A percentile compares a stretch with the other conserved stretches of the same genome.
These are phyloP conservation scores for Ctenochaetus hawaiiensis DNA, from an alignment of 2,797 vertebrate species.

Conservation along the genomic window DNA sequence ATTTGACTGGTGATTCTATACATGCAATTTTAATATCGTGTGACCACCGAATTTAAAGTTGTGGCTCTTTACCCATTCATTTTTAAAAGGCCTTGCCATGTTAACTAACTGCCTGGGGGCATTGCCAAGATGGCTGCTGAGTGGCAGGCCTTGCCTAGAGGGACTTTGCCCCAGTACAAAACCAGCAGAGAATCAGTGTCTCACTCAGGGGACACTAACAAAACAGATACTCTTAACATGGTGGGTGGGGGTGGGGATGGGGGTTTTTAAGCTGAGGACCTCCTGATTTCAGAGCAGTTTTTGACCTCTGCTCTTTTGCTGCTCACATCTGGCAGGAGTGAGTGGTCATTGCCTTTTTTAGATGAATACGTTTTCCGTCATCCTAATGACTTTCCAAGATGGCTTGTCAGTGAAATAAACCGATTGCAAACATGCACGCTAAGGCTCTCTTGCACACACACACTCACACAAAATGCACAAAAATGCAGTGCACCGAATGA, in stretches of 20 bases:
- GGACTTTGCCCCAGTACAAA: constrained; percentile 16
- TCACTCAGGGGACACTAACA: constrained; percentile 33
- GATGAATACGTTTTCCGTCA: not conserved
- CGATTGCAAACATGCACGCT: constrained; percentile 23
- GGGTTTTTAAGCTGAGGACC: constrained; percentile 27
- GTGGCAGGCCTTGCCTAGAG: no score
- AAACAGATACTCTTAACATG: constrained; percentile 36
- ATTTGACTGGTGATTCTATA: no score
- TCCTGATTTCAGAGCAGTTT: not conserved
- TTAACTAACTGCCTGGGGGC: no score
- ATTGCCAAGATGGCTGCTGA: no score
- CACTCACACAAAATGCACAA: constrained; percentile 11
- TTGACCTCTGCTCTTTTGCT: constrained; percentile 1
- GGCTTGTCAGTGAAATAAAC: constrained; percentile 27
- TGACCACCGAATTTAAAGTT: no score
- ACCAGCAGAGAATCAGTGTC: constrained; percentile 4
- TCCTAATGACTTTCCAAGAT: constrained; percentile 40
- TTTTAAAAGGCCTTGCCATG: no score
- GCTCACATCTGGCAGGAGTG: constrained; percentile 1
- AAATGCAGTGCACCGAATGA: not conserved
- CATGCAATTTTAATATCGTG: no score
- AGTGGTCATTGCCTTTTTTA: constrained; percentile 13
- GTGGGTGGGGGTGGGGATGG: no score
- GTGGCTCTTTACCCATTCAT: no score
- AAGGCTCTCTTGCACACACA: constrained; percentile 23